A percentile compares a stretch with the other conserved stretches of the same genome.
Evolutionary conservation across 2,888 invertebrate species (phyloP).

Genomic region (Temnothorax ravouxi): DNA sequence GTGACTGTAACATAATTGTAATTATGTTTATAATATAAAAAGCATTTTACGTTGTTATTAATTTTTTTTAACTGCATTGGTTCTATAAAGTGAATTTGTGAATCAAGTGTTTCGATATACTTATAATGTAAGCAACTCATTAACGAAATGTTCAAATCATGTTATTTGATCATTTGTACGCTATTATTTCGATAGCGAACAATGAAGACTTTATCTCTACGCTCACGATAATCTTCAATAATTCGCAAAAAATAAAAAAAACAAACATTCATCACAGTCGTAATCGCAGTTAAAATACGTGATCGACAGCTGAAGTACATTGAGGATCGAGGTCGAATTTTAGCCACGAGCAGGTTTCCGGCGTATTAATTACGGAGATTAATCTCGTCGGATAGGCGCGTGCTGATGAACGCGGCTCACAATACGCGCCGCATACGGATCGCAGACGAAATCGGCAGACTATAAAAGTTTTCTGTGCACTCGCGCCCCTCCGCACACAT

Average conservation of each 20-base stretch:
- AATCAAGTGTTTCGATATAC: neutral
- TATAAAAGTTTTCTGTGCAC: slow-evolving; percentile 27
- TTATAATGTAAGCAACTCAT: neutral
- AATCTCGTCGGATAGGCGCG: neutral
- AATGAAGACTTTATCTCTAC: neutral
- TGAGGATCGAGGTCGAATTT: neutral
- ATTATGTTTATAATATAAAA: neutral
- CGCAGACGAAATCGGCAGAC: slow-evolving; percentile 9
- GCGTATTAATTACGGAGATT: neutral
- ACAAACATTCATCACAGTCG: neutral
- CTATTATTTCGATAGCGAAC: neutral
- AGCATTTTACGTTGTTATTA: neutral
- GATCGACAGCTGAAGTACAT: neutral
- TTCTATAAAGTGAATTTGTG: neutral
- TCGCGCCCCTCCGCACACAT: slow-evolving; percentile 28
- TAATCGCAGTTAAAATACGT: neutral
- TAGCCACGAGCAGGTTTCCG: neutral
- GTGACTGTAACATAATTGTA: neutral
- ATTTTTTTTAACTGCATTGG: neutral
- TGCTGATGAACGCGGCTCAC: neutral
- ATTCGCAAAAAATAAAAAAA: neutral
- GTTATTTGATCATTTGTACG: neutral
- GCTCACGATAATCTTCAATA: neutral
- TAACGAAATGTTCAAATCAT: neutral
- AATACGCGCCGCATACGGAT: neutral